Evolutionary conservation across 1,140 invertebrate genomes (phyloP).

Genomic region (Orchesella cincta): DNA sequence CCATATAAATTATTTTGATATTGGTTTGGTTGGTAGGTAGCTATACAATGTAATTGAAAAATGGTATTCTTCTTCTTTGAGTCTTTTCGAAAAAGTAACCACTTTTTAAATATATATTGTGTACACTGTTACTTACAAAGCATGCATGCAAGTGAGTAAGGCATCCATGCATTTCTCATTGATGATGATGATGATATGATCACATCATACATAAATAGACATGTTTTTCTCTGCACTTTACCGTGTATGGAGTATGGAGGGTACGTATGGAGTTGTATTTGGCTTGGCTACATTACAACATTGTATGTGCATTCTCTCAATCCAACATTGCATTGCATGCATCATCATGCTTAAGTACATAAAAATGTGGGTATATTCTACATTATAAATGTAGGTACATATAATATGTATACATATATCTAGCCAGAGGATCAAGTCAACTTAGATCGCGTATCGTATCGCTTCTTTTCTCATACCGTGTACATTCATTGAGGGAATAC

Average conservation of each 20-base stretch:
- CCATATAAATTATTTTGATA: too few relatives aligned
- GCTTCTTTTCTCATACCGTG: not conserved
- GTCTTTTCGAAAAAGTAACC: too few relatives aligned
- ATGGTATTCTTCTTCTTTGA: too few relatives aligned
- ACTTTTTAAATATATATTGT: too few relatives aligned
- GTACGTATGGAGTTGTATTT: not conserved
- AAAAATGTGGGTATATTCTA: too few relatives aligned
- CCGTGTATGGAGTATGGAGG: not conserved
- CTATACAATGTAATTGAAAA: too few relatives aligned
- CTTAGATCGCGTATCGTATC: not conserved
- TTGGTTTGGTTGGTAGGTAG: too few relatives aligned
- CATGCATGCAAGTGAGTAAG: not conserved
- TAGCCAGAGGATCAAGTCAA: too few relatives aligned
- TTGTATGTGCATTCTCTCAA: not conserved
- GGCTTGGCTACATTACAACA: not conserved
- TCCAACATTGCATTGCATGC: too few relatives aligned
- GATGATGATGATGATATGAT: not conserved
- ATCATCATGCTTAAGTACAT: too few relatives aligned
- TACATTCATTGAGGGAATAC: constrained; percentile 6
- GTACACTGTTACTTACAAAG: not conserved
- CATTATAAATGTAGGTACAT: too few relatives aligned
- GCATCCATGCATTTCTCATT: not conserved
- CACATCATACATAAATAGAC: constrained; percentile 21
- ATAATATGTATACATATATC: too few relatives aligned
- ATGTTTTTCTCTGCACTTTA: not conserved